Evolutionary conservation across 2,113 vertebrate species (phyloP).

Genomic region (Butastur rufipennis): DNA sequence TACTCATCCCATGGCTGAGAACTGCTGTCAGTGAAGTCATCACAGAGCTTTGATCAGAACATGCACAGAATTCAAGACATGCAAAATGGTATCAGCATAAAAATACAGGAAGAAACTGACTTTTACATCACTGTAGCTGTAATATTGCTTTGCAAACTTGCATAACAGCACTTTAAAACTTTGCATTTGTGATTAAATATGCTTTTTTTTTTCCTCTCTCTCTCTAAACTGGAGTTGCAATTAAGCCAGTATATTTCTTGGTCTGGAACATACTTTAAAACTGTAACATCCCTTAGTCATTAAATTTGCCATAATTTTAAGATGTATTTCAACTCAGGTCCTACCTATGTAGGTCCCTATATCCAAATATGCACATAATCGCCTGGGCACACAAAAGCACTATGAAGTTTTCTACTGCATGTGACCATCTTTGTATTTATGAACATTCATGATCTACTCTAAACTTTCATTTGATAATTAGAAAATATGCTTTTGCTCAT

Average conservation of each 20-base stretch:
- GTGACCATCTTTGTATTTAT: not conserved
- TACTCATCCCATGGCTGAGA: not conserved
- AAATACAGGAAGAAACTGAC: slow-evolving; percentile 3
- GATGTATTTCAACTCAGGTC: not conserved
- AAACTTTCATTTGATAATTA: not conserved
- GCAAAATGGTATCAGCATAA: not conserved
- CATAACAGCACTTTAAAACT: not conserved
- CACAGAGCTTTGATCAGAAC: not conserved
- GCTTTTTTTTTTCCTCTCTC: not conserved
- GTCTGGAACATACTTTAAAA: not conserved
- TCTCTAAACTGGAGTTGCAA: not conserved
- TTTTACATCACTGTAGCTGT: not conserved
- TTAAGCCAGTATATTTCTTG: not conserved
- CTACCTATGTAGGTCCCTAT: not conserved
- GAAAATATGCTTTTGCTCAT: not conserved
- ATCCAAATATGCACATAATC: not conserved
- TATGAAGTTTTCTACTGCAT: not conserved
- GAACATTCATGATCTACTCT: not conserved
- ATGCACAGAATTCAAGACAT: not conserved
- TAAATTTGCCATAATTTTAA: not conserved
- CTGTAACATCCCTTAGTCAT: not conserved
- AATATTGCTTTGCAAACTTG: not conserved
- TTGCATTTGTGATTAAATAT: not conserved
- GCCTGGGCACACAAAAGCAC: not conserved
- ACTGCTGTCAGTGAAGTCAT: not conserved